Base-by-base conservation (phyloP, 2,797 vertebrate species). In the Loriculus beryllinus region DNA sequence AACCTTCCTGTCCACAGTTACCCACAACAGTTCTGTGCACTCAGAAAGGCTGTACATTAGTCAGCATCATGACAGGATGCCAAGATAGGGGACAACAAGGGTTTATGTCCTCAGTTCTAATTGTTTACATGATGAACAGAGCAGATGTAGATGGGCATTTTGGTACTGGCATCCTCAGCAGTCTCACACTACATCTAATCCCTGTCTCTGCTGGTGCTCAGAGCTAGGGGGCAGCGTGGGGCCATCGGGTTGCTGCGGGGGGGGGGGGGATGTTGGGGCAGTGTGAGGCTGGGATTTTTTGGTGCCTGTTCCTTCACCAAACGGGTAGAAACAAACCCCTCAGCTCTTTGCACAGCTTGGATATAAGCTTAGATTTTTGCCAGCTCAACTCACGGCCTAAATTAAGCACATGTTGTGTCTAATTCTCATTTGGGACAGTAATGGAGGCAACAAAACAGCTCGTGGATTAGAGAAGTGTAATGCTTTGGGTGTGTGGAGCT, bases 131-230 rank as follows among this genome's bases (percentile, higher is more conserved):
- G 62, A 21, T 20, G 37, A 80, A 22, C 28, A 59, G 59, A 56
- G 47, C 37, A 69, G 51, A 74, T 33, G 37, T 22, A 65, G 67
- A 22, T 13, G 49, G 35, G 6, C 16, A 9, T 25, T 85, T 56
- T 56, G 47, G 23, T 48, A 7, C 7, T 47, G 40, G 57, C 6
- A 2, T 56, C 37, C 49, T 60, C 37, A 59, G 56, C 39, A 1
- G 1, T 47, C 48, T 63, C 3, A 1, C n/a, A 8, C 0, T 1
- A 28, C 5, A 3, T 52, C 47, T 52, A 23, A 33, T 31, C 42
- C 4, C 40, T 19, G 57, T 17, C 22, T 54, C 23, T 69, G 49
- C 25, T 43, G 7, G 22, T 26, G 45, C 11, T 56, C 25, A 31
- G 37, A n/a, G 70, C 23, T 2, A 22, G 14, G 33, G 33, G 5